A percentile compares a stretch with the other conserved stretches of the same genome.
Conservation (phyloP, 2,888 invertebrate genomes). For the Carcina quercana region DNA sequence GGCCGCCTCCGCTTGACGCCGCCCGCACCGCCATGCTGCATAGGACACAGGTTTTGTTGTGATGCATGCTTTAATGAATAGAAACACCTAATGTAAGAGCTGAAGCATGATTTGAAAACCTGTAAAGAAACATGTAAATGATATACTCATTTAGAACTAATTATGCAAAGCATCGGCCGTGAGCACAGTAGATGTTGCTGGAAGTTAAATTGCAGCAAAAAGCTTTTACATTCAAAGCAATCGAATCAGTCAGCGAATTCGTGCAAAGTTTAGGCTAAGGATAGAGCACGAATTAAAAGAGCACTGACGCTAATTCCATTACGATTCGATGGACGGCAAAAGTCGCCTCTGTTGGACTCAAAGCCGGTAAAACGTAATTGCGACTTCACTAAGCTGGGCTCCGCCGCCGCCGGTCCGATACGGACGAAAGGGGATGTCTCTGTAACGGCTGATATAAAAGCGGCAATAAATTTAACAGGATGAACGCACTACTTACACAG, state of each 20-base stretch:
- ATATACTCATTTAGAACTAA: no score
- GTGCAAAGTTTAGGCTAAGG: conserved; percentile 58
- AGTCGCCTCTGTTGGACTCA: conserved; percentile 65
- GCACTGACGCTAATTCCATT: conserved; percentile 70
- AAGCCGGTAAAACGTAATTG: conserved; percentile 73
- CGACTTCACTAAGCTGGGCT: conserved; percentile 71
- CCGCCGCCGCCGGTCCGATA: conserved; percentile 68
- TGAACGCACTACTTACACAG: conserved; percentile 73
- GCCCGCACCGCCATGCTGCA: not conserved
- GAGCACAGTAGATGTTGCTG: no score
- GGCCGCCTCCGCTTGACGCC: conserved; percentile 17
- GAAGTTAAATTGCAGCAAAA: no score
- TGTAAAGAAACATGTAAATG: no score
- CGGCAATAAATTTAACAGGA: conserved; percentile 74
- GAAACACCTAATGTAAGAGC: no score
- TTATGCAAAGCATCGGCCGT: no score
- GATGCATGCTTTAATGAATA: no score
- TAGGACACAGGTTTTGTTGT: no score
- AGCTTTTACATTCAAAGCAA: not conserved
- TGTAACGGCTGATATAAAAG: conserved; percentile 73
- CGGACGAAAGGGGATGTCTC: conserved; percentile 68
- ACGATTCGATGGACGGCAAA: conserved; percentile 72
- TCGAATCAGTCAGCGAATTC: conserved; percentile 30
- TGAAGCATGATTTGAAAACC: no score
- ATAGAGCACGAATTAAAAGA: conserved; percentile 68